Conservation (phyloP, 30 jellyfish, hydroid and myxozoan species). For the Hydractinia symbiolongicarpus region DNA sequence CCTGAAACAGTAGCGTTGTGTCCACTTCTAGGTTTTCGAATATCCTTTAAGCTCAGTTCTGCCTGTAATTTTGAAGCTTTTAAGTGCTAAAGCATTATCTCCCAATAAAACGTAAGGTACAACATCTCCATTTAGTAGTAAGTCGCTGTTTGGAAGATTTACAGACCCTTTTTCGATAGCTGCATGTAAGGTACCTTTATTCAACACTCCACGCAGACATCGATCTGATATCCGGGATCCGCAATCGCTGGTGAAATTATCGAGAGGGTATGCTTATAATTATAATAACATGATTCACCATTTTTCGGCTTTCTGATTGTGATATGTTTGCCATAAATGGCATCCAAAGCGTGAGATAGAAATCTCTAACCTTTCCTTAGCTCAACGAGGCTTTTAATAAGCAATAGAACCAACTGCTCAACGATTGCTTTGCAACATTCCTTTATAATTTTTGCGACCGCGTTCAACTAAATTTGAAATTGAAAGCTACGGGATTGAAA, state of each 20-base stretch:
- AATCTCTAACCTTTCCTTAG: too few relatives aligned
- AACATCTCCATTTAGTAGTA: not conserved
- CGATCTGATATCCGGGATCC: too few relatives aligned
- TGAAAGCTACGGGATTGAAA: slow-evolving; percentile 35
- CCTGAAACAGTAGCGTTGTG: too few relatives aligned
- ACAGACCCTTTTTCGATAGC: slow-evolving; percentile 5
- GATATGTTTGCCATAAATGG: slow-evolving; percentile 14
- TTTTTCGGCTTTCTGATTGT: not conserved
- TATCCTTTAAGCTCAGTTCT: too few relatives aligned
- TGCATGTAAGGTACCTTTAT: slow-evolving; percentile 18
- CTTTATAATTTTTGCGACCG: slow-evolving; percentile 24
- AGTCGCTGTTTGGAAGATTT: not conserved
- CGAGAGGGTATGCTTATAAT: slow-evolving; percentile 15
- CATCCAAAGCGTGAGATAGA: slow-evolving; percentile 9
- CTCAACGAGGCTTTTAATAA: not conserved
- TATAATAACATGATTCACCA: not conserved
- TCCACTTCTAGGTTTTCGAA: too few relatives aligned
- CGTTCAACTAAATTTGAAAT: slow-evolving; percentile 26
- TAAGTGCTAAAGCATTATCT: slow-evolving; percentile 65
- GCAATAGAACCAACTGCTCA: not conserved
- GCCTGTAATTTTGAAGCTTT: too few relatives aligned
- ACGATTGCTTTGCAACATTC: not conserved
- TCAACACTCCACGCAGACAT: slow-evolving; percentile 38
- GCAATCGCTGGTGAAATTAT: too few relatives aligned
- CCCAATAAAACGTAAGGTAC: slow-evolving; percentile 34